phyloP scores from a whole-genome alignment of 2,888 invertebrate genomes.

The Endomychus coccineus region DNA sequence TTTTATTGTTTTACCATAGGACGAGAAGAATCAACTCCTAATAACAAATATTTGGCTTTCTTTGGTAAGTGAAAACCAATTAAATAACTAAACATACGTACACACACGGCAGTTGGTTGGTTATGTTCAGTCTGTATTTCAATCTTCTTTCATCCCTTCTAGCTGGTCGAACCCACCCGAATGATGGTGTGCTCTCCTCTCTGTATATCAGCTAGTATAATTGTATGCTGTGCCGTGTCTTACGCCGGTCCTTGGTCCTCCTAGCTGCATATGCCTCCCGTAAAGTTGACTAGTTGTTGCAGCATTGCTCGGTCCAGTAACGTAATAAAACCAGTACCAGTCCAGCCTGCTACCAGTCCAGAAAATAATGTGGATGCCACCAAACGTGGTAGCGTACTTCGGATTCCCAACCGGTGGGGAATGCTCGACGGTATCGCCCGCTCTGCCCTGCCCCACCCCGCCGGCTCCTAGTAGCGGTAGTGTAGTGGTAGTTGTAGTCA shows the following conservation, averaged over 20 bases:
- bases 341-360: conserved; percentile 11
- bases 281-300: conserved; percentile 37
- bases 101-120: conserved; percentile 45
- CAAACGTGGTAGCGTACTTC: conserved; percentile 4
- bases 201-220: conserved; percentile 27
- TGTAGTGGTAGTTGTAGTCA: conserved; percentile 17
- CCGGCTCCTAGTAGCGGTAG: conserved; percentile 17
- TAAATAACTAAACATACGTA: conserved; percentile 42
- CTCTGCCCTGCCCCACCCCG: no score
- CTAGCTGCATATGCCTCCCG: conserved; percentile 33
- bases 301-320: conserved; percentile 28
- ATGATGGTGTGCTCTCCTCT: conserved; percentile 29
- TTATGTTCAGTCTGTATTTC: conserved; percentile 32
- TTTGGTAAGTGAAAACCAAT: conserved; percentile 73
- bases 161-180: conserved; percentile 34
- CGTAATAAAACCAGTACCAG: conserved; percentile 19
- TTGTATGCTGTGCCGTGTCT: conserved; percentile 27
- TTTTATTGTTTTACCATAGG: conserved; percentile 75
- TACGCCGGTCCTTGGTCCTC: conserved; percentile 27
- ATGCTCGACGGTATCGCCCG: no score
- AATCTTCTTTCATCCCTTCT: conserved; percentile 35
- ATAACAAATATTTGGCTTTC: conserved; percentile 93
- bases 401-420: conserved; percentile 4
- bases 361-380: not conserved
- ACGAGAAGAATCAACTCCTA: conserved; percentile 93